These are phyloP conservation scores for Hydrolagus colliei DNA, from an alignment of 2,797 vertebrate species.

Conservation along the genomic window DNA sequence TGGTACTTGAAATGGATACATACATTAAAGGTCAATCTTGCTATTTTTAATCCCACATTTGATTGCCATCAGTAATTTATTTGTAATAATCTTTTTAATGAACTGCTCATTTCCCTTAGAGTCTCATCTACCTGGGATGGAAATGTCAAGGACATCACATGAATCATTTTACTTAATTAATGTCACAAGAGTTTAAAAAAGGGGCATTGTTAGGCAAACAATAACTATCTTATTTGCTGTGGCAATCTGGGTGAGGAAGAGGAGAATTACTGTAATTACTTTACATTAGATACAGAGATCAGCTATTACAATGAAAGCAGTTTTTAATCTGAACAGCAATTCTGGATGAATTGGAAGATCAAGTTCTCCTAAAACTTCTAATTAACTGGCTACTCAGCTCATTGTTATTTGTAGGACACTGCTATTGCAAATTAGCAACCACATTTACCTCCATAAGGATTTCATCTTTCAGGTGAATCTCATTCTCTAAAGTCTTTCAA, in stretches of 20 bases:
- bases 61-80: not conserved
- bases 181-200: not conserved
- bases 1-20: not conserved
- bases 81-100: slow-evolving; percentile 19
- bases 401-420: no score
- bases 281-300: not conserved
- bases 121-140: not conserved
- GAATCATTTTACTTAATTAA: slow-evolving; percentile 9
- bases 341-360: no score
- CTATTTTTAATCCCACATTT: slow-evolving; percentile 9
- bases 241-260: not conserved
- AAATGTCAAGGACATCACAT: not conserved
- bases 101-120: not conserved
- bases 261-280: not conserved
- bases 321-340: not conserved
- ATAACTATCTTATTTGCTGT: not conserved
- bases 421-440: no score
- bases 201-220: not conserved
- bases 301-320: not conserved
- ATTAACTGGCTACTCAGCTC: no score
- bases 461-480: no score
- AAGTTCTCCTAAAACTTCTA: no score
- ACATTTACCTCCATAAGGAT: no score
- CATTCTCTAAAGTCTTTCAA: no score
- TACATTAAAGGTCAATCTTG: not conserved